Base-by-base conservation (phyloP, 2,888 invertebrate species). In the Drosophila multiciliata region DNA sequence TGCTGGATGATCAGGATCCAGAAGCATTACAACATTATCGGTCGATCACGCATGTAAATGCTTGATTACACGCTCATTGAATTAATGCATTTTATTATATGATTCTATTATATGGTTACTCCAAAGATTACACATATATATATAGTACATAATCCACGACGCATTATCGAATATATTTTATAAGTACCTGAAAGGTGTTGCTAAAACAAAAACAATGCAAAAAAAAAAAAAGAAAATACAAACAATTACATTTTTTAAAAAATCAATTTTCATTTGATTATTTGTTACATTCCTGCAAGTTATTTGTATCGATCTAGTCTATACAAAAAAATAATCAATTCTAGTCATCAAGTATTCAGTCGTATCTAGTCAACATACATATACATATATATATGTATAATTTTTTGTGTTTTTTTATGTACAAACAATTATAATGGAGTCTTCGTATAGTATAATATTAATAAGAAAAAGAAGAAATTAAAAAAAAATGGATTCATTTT, bases 181-280 rank as follows among this genome's bases (percentile, higher is more conserved):
- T 76, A 76, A 79, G 81, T 82, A 82, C 82, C 82, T 82, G 81
- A 82, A 82, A 74, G 81, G 80, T 80, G 73, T 80, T 71, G 80
- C 72, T 70, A 69, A 73, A 72, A 67, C 38, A 66, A 66, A 48
- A 36, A 45, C 20, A 23, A 45, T 23, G 15, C 23, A 20, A 59
- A 59, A 52, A 6, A 17, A 35, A 29, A 20, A 38, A 33, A 52
- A 3, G 6, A 45, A 61, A 49, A 32, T 42, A 32, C 48, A 53
- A 48, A 65, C 65, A 73, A 67, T 52, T 59, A 36, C 53, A 70
- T 23, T 45, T 45, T 45, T 45, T 29, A 12, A 15, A 20, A 23
- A 45, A 23, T 45, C 23, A 15, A 45, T 76, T 76, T 61, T 72
- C 48, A 64, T 64, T 75, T 71, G 38, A 50, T 59, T 55, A 42